Evolutionary conservation across 2,113 vertebrate species (phyloP), one percentile per base, ranked within the genome.

Genomic region (Gulo gulo): DNA sequence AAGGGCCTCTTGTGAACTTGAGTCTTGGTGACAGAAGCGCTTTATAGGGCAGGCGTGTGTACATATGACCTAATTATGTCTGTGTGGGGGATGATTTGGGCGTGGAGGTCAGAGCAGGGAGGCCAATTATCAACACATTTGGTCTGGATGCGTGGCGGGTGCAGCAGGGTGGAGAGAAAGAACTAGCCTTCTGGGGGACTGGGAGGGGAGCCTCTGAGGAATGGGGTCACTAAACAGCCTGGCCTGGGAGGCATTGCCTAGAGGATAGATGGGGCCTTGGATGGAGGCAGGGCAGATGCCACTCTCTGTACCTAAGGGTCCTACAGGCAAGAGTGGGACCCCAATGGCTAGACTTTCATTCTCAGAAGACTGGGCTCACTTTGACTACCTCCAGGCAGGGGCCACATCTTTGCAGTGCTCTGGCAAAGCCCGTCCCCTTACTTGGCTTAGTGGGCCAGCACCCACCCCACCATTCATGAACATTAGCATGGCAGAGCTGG

Each of bases 191-290:
- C 52, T 18, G 52, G 52, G 52, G 52, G 16, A 55, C 52, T 55
- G 52, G 5, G 52, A 55, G 23, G 29, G 23, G 57, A 31, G 31
- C 18, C 39, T 42, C 12, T 23, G 11, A 3, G 9, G 42, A 42
- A 3, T 0, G 29, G 29, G 36, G 63, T 21, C 50, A 4, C 55
- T 12, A 21, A 34, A 21, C 55, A 80, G 59, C 24, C 92, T 76
- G 47, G 63, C 50, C 15, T 61, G 24, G 6, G 29, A 11, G 11
- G 39, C 31, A 14, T 24, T 59, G 11, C 55, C 71, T 47, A 63
- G 85, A 76, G 26, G 55, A 47, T 0, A 12, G 1, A 12, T 21
- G 47, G n/a, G n/a, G 0, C 31, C 21, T 39, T 7, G 1, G 18
- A 47, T 39, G 47, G 31, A 26, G 31, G 69, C 11, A 9, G 74